Evolutionary conservation across 37 sponge, comb jelly and placozoan genomes (phyloP).

Genomic region (Hexactinellida sp.): DNA sequence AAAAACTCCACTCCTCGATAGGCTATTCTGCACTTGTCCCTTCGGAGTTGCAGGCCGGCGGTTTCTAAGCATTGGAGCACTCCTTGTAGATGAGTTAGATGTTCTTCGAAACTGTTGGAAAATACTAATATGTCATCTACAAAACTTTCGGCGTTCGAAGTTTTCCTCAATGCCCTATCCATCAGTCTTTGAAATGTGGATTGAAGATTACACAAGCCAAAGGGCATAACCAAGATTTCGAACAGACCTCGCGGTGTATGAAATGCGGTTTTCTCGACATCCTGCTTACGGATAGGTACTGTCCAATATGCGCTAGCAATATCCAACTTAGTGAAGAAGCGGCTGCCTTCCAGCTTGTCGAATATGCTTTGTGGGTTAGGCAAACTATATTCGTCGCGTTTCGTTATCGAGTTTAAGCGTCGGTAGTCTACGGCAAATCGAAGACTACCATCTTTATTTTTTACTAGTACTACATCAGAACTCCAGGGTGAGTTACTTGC

Average conservation of each 20-base stretch:
- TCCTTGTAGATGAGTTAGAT: not conserved
- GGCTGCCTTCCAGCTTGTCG: not conserved
- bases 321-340: slow-evolving; percentile 8
- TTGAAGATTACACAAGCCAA: not conserved
- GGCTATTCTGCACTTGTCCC: not conserved
- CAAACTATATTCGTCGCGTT: not conserved
- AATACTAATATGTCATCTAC: slow-evolving; percentile 7
- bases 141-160: not conserved
- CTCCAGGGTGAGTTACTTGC: slow-evolving; percentile 7
- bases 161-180: not conserved
- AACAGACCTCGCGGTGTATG: slow-evolving; percentile 5
- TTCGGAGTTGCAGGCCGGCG: not conserved
- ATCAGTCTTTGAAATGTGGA: slow-evolving; percentile 18
- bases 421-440: slow-evolving; percentile 14
- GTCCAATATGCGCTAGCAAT: slow-evolving; percentile 14
- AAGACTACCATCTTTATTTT: slow-evolving; percentile 19
- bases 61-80: not conserved
- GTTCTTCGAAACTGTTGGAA: slow-evolving; percentile 8
- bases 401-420: slow-evolving; percentile 15
- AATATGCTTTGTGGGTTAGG: slow-evolving; percentile 5
- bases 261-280: not conserved
- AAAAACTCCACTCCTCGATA: not conserved
- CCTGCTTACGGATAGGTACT: not conserved
- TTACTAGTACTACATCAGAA: slow-evolving; percentile 25
- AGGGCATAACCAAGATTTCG: slow-evolving; percentile 10